Percentiles rank a stretch among this genome's conserved stretches.
Evolutionary conservation across 2,797 vertebrate species (phyloP).

Genomic region (Lepus townsendii): DNA sequence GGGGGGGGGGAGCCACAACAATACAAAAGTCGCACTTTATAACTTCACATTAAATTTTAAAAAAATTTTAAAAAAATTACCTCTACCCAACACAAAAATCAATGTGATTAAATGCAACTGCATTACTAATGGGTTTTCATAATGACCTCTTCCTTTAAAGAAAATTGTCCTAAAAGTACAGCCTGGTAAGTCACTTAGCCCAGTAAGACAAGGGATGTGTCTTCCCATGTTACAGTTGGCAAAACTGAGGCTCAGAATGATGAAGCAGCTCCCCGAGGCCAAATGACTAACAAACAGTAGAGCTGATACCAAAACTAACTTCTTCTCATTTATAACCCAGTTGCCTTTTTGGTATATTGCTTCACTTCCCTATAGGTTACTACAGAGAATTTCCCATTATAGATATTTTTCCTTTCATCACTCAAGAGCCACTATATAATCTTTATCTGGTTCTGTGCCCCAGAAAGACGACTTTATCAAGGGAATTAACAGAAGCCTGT

Average conservation of each 20-base stretch:
- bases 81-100: background rate
- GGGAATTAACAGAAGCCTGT: background rate
- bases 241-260: slow-evolving; percentile 11
- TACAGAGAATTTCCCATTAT: background rate
- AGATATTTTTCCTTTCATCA: background rate
- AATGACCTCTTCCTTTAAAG: background rate
- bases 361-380: background rate
- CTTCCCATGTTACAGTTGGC: background rate
- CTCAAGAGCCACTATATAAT: background rate
- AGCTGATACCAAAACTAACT: background rate
- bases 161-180: background rate
- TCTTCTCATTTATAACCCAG: background rate
- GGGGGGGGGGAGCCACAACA: background rate
- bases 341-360: background rate
- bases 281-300: background rate
- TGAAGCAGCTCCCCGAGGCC: background rate
- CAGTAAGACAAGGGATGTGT: background rate
- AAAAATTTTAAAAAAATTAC: no score
- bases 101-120: background rate
- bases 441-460: background rate
- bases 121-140: background rate
- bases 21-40: no score
- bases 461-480: background rate
- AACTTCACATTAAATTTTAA: no score
- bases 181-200: background rate